Base-by-base conservation (phyloP, 2,797 vertebrate species). In the Ctenochaetus hawaiiensis region DNA sequence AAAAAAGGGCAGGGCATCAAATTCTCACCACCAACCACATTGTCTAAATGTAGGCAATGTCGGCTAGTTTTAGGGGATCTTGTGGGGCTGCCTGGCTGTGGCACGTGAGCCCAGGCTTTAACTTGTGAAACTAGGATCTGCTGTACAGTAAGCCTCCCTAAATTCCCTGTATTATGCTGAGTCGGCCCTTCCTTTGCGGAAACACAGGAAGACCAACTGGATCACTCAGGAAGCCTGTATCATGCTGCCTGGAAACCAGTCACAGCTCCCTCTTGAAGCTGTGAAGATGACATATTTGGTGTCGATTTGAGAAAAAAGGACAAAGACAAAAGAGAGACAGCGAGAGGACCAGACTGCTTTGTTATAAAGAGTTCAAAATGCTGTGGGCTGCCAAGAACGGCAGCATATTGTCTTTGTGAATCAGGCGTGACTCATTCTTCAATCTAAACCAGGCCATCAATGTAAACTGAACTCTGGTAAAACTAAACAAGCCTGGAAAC, bases 161-260 rank as follows among this genome's bases (percentile, higher is more conserved):
- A 85, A 70, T 45, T 26, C 66, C 44, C 61, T 1, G 51, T 65
- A 22, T 77, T 70, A 12, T 78, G 89, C 83, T 73, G 85, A 91
- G 56, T 72, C 20, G 17, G 87, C 78, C 58, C 80, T 89, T 90
- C 78, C 86, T 86, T 63, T 85, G 66, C 78, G 82, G 64, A 71
- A 91, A 83, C 86, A 82, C 86, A 92, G 91, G 91, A 95, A 91
- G 84, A 78, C 68, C 48, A 37, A 68, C 69, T 64, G 62, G 60
- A 86, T 87, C 88, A 81, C 76, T 84, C 82, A 90, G 84, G 87
- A 94, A 91, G 92, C 56, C 67, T 61, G 77, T 6, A 76, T 86
- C 60, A 53, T 53, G 47, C 72, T 54, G 87, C 48, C 66, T 89
- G 86, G 77, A 81, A 84, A 69, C 7, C 6, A 72, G 84, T 69